Evolutionary conservation across 2,113 vertebrate species (phyloP).

Genomic region (Fulmarus glacialis): DNA sequence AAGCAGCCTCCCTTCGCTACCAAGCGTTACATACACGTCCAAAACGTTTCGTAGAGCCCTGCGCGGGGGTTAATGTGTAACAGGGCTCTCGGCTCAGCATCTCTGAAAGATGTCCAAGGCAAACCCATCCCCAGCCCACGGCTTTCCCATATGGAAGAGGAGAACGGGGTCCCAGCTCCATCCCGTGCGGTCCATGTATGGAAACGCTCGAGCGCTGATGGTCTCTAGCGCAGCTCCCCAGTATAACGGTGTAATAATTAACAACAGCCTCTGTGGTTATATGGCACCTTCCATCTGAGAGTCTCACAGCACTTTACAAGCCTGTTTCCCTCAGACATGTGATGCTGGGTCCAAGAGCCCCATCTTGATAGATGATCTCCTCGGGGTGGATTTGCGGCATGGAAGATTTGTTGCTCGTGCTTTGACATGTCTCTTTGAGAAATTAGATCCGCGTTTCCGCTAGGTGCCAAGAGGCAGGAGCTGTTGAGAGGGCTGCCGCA

Average conservation of each 20-base stretch:
- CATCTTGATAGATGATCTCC: background rate
- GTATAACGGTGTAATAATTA: background rate
- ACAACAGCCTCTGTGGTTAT: slow-evolving; percentile 10
- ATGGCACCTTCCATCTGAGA: background rate
- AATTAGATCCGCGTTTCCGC: background rate
- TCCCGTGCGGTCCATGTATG: background rate
- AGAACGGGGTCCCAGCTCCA: background rate
- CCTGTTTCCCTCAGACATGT: background rate
- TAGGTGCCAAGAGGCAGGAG: slow-evolving; percentile 10
- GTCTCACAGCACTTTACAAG: background rate
- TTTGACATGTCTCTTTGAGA: background rate
- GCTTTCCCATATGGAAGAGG: background rate
- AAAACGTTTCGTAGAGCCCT: background rate
- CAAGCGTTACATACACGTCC: background rate
- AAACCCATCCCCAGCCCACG: background rate
- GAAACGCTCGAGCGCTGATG: background rate
- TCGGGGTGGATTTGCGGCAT: background rate
- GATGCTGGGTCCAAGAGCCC: background rate
- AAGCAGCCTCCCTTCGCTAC: background rate
- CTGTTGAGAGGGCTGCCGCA: background rate
- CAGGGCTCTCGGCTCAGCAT: background rate
- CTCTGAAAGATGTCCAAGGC: slow-evolving; percentile 12
- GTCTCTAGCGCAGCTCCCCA: background rate
- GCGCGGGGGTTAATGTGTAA: background rate
- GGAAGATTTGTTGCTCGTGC: background rate